A percentile compares a stretch with the other conserved stretches of the same genome.
Conservation (phyloP, 2,888 invertebrate genomes). For the Hypselothyrea guttata region DNA sequence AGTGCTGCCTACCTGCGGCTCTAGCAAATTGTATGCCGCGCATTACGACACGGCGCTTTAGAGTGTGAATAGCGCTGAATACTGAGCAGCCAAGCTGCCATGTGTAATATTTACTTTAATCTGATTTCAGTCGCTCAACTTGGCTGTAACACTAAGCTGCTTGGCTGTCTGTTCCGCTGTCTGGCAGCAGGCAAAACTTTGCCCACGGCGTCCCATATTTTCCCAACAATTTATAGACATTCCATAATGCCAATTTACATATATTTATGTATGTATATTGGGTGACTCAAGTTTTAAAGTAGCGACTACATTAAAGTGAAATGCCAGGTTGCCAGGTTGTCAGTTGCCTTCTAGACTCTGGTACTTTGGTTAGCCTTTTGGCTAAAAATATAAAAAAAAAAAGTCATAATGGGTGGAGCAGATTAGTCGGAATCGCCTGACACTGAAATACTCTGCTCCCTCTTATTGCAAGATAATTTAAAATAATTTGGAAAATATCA, state of each 20-base stretch:
- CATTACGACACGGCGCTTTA: background rate
- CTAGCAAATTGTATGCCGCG: slow-evolving; percentile 37
- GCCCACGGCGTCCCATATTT: slow-evolving; percentile 50
- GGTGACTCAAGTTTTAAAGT: slow-evolving; percentile 41
- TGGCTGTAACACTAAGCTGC: slow-evolving; percentile 47
- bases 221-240: slow-evolving; percentile 60
- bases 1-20: slow-evolving; percentile 46
- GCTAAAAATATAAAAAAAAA: background rate
- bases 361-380: background rate
- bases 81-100: slow-evolving; percentile 20
- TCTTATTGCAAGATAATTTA: no score
- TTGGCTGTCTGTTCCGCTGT: slow-evolving; percentile 1
- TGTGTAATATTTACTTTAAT: slow-evolving; percentile 68
- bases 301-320: slow-evolving; percentile 53
- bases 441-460: no score
- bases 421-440: no score
- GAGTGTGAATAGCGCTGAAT: background rate
- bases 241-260: slow-evolving; percentile 21
- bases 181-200: slow-evolving; percentile 48
- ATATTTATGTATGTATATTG: background rate
- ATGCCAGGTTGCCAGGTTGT: slow-evolving; percentile 6
- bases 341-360: slow-evolving; percentile 16
- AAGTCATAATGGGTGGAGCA: no score
- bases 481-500: no score
- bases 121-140: slow-evolving; percentile 72